phyloP scores from a whole-genome alignment of 2,888 invertebrate species.

The Rugalucina vietnamica region DNA sequence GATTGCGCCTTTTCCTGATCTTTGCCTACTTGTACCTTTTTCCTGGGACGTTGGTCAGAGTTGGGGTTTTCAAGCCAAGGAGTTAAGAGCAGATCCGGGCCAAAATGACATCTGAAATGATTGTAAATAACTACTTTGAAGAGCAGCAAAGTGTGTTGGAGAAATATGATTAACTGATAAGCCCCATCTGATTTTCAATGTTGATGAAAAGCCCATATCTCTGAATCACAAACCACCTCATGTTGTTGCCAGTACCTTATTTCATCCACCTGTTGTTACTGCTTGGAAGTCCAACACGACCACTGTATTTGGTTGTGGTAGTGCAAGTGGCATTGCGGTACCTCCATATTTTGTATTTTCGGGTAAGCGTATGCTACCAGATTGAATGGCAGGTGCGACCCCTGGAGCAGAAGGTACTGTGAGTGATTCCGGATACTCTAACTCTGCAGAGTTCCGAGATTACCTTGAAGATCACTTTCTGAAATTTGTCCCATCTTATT shows the following conservation, averaged over 20 bases:
- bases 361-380: constrained; percentile 39
- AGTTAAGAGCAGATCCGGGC: background rate
- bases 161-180: constrained; percentile 28
- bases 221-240: constrained; percentile 33
- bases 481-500: constrained; percentile 33
- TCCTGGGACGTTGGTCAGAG: background rate
- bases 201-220: constrained; percentile 49
- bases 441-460: constrained; percentile 31
- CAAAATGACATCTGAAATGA: background rate
- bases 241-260: constrained; percentile 17
- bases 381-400: constrained; percentile 24
- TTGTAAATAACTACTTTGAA: constrained; percentile 9
- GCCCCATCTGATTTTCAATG: constrained; percentile 46
- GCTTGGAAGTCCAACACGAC: constrained; percentile 15
- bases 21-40: too few species aligned
- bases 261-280: constrained; percentile 25
- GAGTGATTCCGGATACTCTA: constrained; percentile 50
- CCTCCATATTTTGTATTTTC: constrained; percentile 54
- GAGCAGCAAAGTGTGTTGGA: background rate
- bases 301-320: constrained; percentile 37
- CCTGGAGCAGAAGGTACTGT: constrained; percentile 36
- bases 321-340: constrained; percentile 41
- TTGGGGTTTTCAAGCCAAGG: background rate
- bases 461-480: constrained; percentile 51
- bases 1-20: too few species aligned